Percentiles rank a stretch among this genome's conserved stretches.
These are phyloP conservation scores for Caenorhabditis afra DNA, from an alignment of 2,888 invertebrate genomes.

Conservation along the genomic window DNA sequence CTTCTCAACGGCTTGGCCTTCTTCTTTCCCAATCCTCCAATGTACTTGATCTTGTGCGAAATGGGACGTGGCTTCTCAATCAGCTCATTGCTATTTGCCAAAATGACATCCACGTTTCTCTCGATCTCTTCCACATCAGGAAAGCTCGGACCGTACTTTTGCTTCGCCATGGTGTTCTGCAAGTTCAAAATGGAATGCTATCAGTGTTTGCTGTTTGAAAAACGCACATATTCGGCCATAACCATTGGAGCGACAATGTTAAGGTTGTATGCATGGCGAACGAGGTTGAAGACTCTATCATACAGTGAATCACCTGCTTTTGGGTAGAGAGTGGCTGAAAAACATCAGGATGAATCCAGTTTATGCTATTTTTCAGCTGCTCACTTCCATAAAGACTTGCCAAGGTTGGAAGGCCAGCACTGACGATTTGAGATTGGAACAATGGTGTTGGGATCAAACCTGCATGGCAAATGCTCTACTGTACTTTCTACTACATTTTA, in stretches of 20 bases:
- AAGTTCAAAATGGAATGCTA: not conserved
- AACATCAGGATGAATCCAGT: not conserved
- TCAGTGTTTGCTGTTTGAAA: not conserved
- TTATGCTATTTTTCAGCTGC: not conserved
- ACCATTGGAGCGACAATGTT: slow-evolving; percentile 25
- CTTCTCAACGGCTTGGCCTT: slow-evolving; percentile 44
- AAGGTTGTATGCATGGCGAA: slow-evolving; percentile 47
- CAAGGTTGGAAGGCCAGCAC: slow-evolving; percentile 49
- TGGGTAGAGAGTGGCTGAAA: slow-evolving; percentile 38
- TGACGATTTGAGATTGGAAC: slow-evolving; percentile 45
- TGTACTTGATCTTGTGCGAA: slow-evolving; percentile 70
- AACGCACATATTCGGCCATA: slow-evolving; percentile 24
- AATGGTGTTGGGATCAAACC: slow-evolving; percentile 56
- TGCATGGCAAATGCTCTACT: too few relatives aligned
- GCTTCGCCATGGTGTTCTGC: slow-evolving; percentile 28
- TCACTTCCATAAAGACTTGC: slow-evolving; percentile 53
- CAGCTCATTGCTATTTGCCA: slow-evolving; percentile 72
- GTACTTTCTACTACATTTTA: too few relatives aligned
- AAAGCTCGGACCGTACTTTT: slow-evolving; percentile 35
- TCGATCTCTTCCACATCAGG: slow-evolving; percentile 43
- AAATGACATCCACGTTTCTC: slow-evolving; percentile 47
- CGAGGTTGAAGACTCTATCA: slow-evolving; percentile 29
- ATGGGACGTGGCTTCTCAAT: slow-evolving; percentile 71
- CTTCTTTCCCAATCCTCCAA: slow-evolving; percentile 67
- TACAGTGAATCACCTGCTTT: slow-evolving; percentile 27